Percentiles rank a stretch among this genome's conserved stretches.
These are phyloP conservation scores for Galaxias olidus DNA, from an alignment of 2,797 vertebrate genomes.

Conservation along the genomic window DNA sequence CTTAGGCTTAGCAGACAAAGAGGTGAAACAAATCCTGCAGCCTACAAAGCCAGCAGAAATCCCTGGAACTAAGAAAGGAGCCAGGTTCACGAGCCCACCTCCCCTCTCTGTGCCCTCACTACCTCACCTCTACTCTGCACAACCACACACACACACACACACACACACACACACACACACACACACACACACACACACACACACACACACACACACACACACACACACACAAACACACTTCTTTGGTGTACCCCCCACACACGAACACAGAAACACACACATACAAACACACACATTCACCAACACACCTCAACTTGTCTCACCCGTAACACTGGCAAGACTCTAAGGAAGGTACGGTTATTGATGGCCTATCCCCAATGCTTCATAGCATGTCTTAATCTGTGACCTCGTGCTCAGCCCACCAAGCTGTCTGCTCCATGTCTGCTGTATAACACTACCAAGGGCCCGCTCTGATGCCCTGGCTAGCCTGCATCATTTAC, in stretches of 20 bases:
- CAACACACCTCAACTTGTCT: background rate
- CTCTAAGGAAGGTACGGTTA: no score
- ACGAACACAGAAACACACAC: background rate
- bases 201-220: background rate
- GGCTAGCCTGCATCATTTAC: no score
- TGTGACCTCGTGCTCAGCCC: no score
- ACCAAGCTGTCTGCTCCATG: no score
- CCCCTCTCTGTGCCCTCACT: no score
- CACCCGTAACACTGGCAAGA: no score
- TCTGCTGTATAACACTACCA: no score
- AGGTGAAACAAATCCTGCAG: constrained; percentile 80
- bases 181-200: background rate
- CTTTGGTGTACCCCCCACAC: no score
- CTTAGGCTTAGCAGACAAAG: constrained; percentile 62
- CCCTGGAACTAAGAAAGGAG: constrained; percentile 71
- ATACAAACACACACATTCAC: background rate
- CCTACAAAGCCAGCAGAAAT: constrained; percentile 77
- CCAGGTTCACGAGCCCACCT: constrained; percentile 4
- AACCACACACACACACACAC: constrained; percentile 26
- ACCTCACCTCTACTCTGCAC: constrained; percentile 17
- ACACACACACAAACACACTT: background rate
- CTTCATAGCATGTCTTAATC: no score
- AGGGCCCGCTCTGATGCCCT: no score
- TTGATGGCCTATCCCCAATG: no score
- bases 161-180: constrained; percentile 50